Percentiles rank a stretch among this genome's conserved stretches.
Evolutionary conservation across 2,888 invertebrate genomes (phyloP).

Genomic region (Hirtodrosophila trivittata): DNA sequence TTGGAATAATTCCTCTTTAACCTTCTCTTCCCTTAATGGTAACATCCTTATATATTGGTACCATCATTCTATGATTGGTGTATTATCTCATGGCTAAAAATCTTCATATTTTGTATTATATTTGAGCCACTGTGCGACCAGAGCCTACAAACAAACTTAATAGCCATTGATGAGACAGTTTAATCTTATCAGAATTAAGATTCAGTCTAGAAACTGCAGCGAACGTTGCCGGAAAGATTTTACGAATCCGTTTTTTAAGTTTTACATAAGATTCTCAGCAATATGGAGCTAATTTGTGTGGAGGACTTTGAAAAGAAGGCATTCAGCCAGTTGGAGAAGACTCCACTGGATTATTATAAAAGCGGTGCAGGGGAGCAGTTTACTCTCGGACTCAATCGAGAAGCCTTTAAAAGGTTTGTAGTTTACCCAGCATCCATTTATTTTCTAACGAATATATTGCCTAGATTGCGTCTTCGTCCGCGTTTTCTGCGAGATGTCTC

Average conservation of each 20-base stretch:
- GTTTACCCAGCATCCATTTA: too few species aligned
- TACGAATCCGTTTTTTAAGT: background rate
- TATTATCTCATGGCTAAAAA: too few species aligned
- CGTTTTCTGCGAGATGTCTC: conserved; percentile 90
- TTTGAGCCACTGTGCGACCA: background rate
- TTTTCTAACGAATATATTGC: too few species aligned
- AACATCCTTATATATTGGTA: too few species aligned
- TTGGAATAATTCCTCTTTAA: too few species aligned
- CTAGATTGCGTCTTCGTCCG: conserved; percentile 90
- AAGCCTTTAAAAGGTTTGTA: conserved; percentile 87
- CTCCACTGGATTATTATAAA: conserved; percentile 92
- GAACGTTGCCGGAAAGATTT: background rate
- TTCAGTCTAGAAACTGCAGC: conserved; percentile 22
- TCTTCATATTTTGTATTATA: background rate
- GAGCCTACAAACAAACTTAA: conserved; percentile 15
- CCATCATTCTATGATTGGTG: too few species aligned
- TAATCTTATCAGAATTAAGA: conserved; percentile 14
- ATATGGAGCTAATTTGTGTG: conserved; percentile 86
- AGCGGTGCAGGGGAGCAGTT: conserved; percentile 93
- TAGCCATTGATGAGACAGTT: conserved; percentile 13
- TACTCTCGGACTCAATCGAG: conserved; percentile 89
- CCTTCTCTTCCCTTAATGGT: too few species aligned
- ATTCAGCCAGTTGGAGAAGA: conserved; percentile 86
- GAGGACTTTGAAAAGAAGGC: conserved; percentile 91
- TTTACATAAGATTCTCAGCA: conserved; percentile 12